Evolutionary conservation across 2,888 invertebrate genomes (phyloP), one percentile per base, ranked within the genome.

Genomic region (Tuta absoluta): DNA sequence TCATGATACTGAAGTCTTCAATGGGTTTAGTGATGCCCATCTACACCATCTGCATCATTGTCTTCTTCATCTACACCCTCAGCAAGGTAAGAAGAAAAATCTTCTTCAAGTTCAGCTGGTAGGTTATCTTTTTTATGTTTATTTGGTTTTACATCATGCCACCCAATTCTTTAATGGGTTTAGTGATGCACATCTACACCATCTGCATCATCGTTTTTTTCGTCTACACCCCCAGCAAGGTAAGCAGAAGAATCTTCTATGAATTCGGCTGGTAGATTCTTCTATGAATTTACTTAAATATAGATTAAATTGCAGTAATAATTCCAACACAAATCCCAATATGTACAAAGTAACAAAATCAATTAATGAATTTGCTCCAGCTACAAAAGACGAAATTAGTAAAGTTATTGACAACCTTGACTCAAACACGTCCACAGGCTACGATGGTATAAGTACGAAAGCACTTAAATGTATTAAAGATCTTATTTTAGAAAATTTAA

Each of bases 31-130:
- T 99, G 63, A 97, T 99, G 96, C 98, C 98, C 0, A 93, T 99
- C 74, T 99, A 98, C 87, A 98, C 98, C 17, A 93, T 98, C 71
- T 98, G 97, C 76, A 98, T 99, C 80, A 95, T 98, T 49, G 93
- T 98, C 14, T 98, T 99, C 92, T 98, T 99, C 86, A 94, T 98
- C 61, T 99, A 98, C 86, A 98, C 98, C 19, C 94, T 98, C 65
- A 95, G 97, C 90, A 98, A 98, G 96, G 98, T 98, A 68, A 74
- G 75, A n/a, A 37, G n/a, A 8, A n/a, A 8, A 14, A 41, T 41
- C 41, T 41, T n/a, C 4, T 10, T 33, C 8, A 41, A 7, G 12
- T 38, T 38, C 11, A 38, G 38, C 8, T 38, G 1, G 4, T 5
- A 38, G 38, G 1, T 38, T 12, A 38, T 38, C 33, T 33, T 33